phyloP scores from a whole-genome alignment of 2,888 invertebrate genomes.

The Acleris cristana region DNA sequence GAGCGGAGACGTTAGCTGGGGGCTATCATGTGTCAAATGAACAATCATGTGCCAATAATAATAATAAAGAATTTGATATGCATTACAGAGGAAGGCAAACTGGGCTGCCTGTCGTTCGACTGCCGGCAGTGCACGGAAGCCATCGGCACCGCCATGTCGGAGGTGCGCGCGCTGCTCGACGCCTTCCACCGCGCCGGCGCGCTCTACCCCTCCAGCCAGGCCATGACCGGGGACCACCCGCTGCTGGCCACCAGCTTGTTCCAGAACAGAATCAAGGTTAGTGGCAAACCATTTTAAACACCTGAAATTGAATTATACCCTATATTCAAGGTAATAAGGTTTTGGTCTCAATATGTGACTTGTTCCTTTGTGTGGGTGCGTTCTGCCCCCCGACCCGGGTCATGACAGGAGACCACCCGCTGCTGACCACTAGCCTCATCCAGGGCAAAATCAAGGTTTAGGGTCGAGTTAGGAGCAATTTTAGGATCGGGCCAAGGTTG shows the following conservation, averaged over 20 bases:
- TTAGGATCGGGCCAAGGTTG: no score
- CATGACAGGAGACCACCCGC: conserved; percentile 89
- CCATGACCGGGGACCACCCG: conserved; percentile 90
- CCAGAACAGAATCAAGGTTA: conserved; percentile 86
- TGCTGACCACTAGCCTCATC: no score
- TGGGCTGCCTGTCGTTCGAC: conserved; percentile 89
- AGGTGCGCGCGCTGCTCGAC: conserved; percentile 88
- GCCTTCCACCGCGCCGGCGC: conserved; percentile 90
- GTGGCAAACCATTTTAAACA: neutral
- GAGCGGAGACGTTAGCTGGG: no score
- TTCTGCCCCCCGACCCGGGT: conserved; percentile 93
- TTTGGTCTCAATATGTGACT: conserved; percentile 57
- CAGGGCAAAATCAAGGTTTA: no score
- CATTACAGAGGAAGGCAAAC: conserved; percentile 39
- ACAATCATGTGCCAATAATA: no score
- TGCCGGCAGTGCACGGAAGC: conserved; percentile 88
- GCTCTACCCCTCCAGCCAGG: conserved; percentile 92
- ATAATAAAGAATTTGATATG: no score
- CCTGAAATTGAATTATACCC: neutral
- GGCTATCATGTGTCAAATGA: no score
- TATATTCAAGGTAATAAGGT: neutral
- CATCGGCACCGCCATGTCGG: conserved; percentile 89
- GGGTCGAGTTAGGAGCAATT: no score
- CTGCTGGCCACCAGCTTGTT: conserved; percentile 86
- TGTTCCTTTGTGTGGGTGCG: conserved; percentile 90